Evolutionary conservation across 1,140 invertebrate species (phyloP), one percentile per base, ranked within the genome.

Genomic region (Camponotus vicinus): DNA sequence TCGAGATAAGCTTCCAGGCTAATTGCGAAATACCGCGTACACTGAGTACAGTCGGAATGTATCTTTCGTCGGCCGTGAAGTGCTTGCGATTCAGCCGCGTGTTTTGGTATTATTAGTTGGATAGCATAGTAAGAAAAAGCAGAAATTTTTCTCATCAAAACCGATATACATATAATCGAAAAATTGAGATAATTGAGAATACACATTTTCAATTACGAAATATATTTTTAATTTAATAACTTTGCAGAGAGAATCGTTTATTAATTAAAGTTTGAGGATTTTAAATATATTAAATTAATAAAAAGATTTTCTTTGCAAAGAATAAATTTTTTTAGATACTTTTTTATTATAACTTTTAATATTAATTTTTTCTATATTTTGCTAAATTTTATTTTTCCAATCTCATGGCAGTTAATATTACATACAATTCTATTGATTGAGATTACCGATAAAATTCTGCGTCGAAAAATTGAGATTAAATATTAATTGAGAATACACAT

Each of bases 11-110:
- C 45, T 55, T 40, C 37, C 45, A 34, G 42, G 64, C 77, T 80
- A 80, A 80, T 80, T 80, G 64, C 64, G 45, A 80, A 70, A 80
- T 80, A 80, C 66, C 77, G 77, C 64, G 45, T 34, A 7, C 34
- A 40, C 34, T 45, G 32, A 18, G 3, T 40, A 67, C 27, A 42
- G 45, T n/a, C 32, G 42, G 6, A 27, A 45, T 37, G 45, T n/a
- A 45, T 64, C 59, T 79, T 13, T 70, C 15, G 34, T 21, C 69
- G 34, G 21, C n/a, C 32, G 42, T 4, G 13, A 64, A 5, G 27
- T 45, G 37, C 55, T 37, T n/a, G 55, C 37, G 49, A 73, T 55
- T 11, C 15, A 18, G 15, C 63, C 13, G 15, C 15, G 27, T 15
- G 21, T 11, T 45, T 78, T 42, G 13, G 3, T 75, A 37, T 37